phyloP scores from a whole-genome alignment of 1,140 invertebrate species.

The Habropoda laboriosa region DNA sequence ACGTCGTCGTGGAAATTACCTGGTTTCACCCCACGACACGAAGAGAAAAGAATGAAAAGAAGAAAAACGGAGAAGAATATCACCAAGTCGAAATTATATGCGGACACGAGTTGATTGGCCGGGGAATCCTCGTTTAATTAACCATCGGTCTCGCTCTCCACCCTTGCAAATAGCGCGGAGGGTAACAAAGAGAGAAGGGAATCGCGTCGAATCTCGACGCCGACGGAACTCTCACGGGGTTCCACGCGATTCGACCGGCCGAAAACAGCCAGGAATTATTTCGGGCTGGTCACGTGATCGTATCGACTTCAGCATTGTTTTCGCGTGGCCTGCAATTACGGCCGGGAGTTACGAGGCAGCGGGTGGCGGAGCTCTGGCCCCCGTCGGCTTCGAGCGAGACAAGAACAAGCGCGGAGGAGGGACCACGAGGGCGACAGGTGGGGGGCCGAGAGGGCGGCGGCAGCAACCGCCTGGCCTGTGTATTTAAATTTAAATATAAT shows the following conservation, averaged over 20 bases:
- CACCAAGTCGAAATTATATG: conserved; percentile 20
- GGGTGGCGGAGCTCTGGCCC: conserved; percentile 51
- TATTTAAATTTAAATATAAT: conserved; percentile 79
- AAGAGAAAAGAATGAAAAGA: background rate
- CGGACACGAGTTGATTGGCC: conserved; percentile 8
- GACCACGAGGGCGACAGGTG: conserved; percentile 46
- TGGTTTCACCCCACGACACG: background rate
- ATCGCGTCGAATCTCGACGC: conserved; percentile 21
- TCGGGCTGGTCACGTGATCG: conserved; percentile 66
- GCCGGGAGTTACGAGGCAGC: conserved; percentile 60
- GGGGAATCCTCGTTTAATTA: conserved; percentile 39
- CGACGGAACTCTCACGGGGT: conserved; percentile 62
- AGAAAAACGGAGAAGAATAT: background rate
- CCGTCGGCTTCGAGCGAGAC: conserved; percentile 32
- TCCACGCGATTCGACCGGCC: conserved; percentile 37
- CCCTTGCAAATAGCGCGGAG: background rate
- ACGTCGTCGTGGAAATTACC: background rate
- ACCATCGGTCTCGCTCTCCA: conserved; percentile 24
- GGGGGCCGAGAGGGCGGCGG: conserved; percentile 32
- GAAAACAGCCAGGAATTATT: conserved; percentile 59
- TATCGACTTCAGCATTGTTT: conserved; percentile 73
- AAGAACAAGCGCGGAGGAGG: conserved; percentile 59
- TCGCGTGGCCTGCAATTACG: conserved; percentile 67
- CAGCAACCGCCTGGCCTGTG: conserved; percentile 32
- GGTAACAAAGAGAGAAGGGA: background rate